Conservation (phyloP, 2,888 invertebrate species). For the Leucophenga maculata region DNA sequence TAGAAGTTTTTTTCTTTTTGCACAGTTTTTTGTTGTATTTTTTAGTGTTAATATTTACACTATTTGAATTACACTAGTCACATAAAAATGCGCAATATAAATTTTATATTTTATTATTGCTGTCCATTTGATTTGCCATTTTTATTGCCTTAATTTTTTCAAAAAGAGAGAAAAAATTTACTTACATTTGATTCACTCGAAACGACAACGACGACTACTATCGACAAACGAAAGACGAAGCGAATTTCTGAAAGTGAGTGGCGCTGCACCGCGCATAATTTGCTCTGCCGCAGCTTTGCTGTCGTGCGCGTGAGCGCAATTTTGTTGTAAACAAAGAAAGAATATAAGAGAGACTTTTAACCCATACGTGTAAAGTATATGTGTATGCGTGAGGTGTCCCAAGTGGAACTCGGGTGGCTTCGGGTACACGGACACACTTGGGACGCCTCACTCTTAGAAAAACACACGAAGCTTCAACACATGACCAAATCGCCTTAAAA, state of each 20-base stretch:
- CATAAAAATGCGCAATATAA: not conserved
- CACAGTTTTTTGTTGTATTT: conserved; percentile 15
- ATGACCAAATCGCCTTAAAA: too few relatives aligned
- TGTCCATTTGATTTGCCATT: not conserved
- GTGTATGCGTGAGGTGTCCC: too few relatives aligned
- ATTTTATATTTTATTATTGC: not conserved
- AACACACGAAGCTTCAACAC: too few relatives aligned
- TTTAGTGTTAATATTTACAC: conserved; percentile 23
- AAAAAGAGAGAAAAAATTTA: conserved; percentile 52
- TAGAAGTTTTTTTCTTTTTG: conserved; percentile 41
- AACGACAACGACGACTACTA: conserved; percentile 71
- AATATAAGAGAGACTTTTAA: too few relatives aligned
- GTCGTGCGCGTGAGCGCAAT: conserved; percentile 35
- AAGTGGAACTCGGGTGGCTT: too few relatives aligned
- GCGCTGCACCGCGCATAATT: conserved; percentile 41
- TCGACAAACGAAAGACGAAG: conserved; percentile 66
- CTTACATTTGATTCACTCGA: conserved; percentile 71
- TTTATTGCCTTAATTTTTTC: not conserved
- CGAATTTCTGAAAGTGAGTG: conserved; percentile 65
- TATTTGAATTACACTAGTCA: not conserved
- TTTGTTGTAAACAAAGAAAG: too few relatives aligned
- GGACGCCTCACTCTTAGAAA: too few relatives aligned
- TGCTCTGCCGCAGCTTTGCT: too few relatives aligned
- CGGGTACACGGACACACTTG: too few relatives aligned
- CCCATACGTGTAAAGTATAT: too few relatives aligned